Conservation (phyloP, 2,797 vertebrate genomes). For the Gambelia wislizenii region DNA sequence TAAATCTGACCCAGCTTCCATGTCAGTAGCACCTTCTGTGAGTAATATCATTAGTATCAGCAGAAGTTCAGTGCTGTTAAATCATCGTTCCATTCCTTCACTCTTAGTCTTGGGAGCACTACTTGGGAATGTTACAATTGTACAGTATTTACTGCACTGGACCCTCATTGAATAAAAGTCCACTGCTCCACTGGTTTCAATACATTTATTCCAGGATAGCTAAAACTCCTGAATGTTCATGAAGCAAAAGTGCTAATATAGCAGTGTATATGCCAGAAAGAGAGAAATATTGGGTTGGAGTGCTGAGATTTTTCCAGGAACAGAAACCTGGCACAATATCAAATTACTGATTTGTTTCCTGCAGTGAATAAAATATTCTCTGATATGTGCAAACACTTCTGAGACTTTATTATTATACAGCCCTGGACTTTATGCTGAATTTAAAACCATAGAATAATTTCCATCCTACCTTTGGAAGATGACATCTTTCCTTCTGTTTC, state of each 20-base stretch:
- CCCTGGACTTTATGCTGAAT: neutral
- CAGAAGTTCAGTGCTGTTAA: neutral
- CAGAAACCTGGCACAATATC: neutral
- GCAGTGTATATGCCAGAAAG: neutral
- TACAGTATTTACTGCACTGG: constrained; percentile 11
- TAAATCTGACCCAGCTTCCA: neutral
- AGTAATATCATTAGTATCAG: neutral
- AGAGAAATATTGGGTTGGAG: neutral
- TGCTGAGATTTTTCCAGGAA: neutral
- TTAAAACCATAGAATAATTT: neutral
- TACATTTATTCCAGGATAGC: neutral
- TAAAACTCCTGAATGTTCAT: neutral
- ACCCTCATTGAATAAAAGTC: neutral
- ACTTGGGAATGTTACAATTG: neutral
- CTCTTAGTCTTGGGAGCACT: neutral
- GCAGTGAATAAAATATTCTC: neutral
- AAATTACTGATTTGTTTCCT: neutral
- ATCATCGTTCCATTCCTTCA: neutral
- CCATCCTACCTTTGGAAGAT: neutral
- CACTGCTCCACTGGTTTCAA: neutral
- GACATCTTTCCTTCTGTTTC: no score
- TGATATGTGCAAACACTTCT: neutral
- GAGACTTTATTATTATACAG: neutral
- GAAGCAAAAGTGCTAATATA: neutral
- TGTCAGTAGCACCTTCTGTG: constrained; percentile 4